Base-by-base conservation (phyloP, 2,888 invertebrate genomes). In the Erebia ligea region DNA sequence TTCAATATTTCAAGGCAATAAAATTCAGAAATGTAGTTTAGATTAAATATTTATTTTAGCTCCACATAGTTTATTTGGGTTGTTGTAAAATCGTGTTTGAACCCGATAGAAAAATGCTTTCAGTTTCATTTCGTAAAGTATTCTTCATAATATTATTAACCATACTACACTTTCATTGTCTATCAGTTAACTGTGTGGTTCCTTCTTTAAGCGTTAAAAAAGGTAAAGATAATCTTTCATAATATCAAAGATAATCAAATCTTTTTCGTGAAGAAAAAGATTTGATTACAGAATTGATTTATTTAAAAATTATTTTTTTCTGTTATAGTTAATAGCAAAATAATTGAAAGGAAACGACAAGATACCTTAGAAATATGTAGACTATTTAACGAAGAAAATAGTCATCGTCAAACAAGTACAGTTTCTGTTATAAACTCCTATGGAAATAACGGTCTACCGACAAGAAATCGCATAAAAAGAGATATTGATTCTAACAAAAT, bases 351-450 rank as follows among this genome's bases (percentile, higher is more conserved):
- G 69, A 87, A 89, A 77, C 86, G 92, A 0, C 86, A 89, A 79
- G 89, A 92, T 68, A 92, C 89, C 0, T 71, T 89, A 50, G 91
- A 92, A 4, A 87, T 92, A 85, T 92, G 92, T 68, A 80, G 82
- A 15, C 80, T 90, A 40, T 92, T 91, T 70, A 87, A 82, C 34
- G 83, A 81, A 52, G 88, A 89, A 76, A 84, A 79, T n/a, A 73
- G 80, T 8, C 81, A 78, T 13, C 58, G 79, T 45, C 34, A 70
- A 64, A 50, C 8, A 8, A 59, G 1, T 42, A 57, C 2, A 15
- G 19, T 0, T 25, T 15, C 9, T 10, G 9, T 15, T 50, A 50
- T 9, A 9, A 17, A 57, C 21, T 48, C 45, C 2, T 48, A 63
- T 25, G 15, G 17, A 54, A 57, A 63, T 34, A 70, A 56, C 13